Percentiles rank a stretch among this genome's conserved stretches.
These are phyloP conservation scores for Taxidea taxus DNA, from an alignment of 2,113 vertebrate species.

Conservation along the genomic window DNA sequence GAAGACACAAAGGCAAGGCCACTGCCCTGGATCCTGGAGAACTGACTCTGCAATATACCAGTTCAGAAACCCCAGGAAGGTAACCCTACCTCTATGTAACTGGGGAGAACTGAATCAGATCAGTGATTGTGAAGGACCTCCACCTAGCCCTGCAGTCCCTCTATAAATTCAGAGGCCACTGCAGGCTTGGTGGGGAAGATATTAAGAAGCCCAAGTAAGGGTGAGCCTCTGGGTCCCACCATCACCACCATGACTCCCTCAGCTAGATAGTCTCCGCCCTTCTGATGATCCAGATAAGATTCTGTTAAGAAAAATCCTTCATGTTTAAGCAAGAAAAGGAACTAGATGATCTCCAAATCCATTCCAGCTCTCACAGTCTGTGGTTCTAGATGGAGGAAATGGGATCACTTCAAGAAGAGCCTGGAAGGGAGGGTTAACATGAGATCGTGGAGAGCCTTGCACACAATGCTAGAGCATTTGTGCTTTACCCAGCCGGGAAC, in stretches of 20 bases:
- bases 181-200: not conserved
- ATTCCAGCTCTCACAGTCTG: not conserved
- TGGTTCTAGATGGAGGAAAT: not conserved
- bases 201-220: not conserved
- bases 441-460: not conserved
- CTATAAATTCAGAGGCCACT: not conserved
- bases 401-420: not conserved
- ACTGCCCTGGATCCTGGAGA: not conserved
- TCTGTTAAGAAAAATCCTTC: not conserved
- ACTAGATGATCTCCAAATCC: not conserved
- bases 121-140: not conserved
- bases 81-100: not conserved
- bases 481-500: not conserved
- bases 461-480: not conserved
- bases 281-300: not conserved
- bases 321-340: not conserved
- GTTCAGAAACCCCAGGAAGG: not conserved
- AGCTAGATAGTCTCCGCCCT: not conserved
- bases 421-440: not conserved
- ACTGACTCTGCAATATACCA: not conserved
- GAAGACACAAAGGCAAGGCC: not conserved
- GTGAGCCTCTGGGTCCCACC: not conserved
- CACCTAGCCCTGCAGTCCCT: not conserved
- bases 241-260: not conserved
- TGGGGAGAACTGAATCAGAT: not conserved